These are phyloP conservation scores for Andrena bucephala DNA, from an alignment of 2,888 invertebrate genomes.

Conservation along the genomic window DNA sequence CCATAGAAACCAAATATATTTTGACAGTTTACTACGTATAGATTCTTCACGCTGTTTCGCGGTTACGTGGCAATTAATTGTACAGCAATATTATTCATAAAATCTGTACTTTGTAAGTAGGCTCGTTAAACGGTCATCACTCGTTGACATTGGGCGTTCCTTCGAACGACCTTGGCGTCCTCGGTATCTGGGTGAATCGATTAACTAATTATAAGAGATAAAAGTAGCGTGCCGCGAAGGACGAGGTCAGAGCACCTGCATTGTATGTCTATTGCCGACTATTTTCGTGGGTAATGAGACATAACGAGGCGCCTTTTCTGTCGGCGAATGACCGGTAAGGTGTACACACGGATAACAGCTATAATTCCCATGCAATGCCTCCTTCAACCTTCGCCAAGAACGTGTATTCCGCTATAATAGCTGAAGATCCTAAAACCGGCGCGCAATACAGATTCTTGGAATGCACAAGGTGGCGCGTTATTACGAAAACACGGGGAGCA, in stretches of 20 bases:
- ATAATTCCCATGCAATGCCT: background rate
- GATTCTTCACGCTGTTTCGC: background rate
- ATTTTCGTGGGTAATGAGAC: constrained; percentile 59
- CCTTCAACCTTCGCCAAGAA: background rate
- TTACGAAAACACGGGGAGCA: no score
- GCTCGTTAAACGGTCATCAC: constrained; percentile 12
- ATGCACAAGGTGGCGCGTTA: no score
- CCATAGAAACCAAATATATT: background rate
- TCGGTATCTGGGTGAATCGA: constrained; percentile 56
- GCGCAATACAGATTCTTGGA: no score
- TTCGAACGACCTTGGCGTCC: constrained; percentile 56
- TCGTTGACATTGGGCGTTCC: constrained; percentile 29
- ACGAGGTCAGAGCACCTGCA: constrained; percentile 63
- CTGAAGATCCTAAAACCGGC: background rate
- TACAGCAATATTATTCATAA: background rate
- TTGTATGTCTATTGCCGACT: constrained; percentile 56
- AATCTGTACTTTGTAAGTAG: background rate
- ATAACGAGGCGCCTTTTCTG: constrained; percentile 24
- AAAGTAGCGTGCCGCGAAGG: constrained; percentile 47
- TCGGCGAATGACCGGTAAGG: background rate
- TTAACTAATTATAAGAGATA: constrained; percentile 60
- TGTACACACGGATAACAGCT: background rate
- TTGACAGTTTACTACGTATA: background rate
- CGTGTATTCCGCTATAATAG: background rate
- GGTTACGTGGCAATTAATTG: background rate